Conservation (phyloP, 2,113 vertebrate species). For the Myotis brandtii region DNA sequence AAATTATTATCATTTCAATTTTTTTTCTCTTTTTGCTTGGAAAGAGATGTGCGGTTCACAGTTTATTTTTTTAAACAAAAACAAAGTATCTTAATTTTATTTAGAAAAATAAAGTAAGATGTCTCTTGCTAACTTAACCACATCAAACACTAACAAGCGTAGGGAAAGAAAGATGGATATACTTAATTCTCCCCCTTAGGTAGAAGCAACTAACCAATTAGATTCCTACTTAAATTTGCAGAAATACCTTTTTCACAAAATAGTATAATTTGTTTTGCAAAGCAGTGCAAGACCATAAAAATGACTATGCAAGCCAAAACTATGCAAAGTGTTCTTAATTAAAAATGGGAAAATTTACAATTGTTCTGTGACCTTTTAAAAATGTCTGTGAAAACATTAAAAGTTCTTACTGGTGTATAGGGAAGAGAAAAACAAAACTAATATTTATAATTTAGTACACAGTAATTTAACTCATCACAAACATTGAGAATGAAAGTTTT, state of each 20-base stretch:
- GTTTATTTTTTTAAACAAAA: background rate
- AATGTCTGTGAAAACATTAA: constrained; percentile 24
- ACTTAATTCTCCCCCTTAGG: background rate
- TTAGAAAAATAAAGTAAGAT: constrained; percentile 44
- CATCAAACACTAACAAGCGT: background rate
- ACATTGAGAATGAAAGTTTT: background rate
- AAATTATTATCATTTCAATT: background rate
- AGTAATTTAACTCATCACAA: constrained; percentile 20
- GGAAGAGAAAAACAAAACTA: background rate
- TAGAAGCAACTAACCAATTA: background rate
- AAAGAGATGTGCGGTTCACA: background rate
- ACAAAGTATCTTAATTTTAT: constrained; percentile 13
- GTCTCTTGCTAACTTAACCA: background rate
- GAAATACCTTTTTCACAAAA: background rate
- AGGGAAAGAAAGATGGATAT: background rate
- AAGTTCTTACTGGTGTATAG: background rate
- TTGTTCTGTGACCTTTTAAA: background rate
- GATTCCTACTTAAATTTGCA: constrained; percentile 13
- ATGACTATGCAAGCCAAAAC: background rate
- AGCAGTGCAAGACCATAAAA: background rate
- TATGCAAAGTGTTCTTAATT: background rate
- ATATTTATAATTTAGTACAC: background rate
- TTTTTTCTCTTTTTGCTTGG: background rate
- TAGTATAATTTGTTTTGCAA: background rate
- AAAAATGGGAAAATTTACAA: background rate